Evolutionary conservation across 1,140 invertebrate species (phyloP).

Genomic region (Euura lappo): DNA sequence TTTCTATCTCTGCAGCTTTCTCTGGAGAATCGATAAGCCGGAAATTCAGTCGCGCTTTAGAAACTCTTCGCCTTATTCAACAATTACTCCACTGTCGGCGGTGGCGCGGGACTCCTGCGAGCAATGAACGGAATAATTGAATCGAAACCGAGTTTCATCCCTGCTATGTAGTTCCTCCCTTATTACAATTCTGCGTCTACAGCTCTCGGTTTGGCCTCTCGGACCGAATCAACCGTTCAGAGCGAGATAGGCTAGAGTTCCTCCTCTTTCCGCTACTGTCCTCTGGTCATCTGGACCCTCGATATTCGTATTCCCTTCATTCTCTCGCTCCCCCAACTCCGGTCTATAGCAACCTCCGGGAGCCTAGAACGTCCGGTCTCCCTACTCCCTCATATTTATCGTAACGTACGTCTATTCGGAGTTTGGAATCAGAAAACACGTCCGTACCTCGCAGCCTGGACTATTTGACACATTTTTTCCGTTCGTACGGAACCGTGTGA

Average conservation of each 20-base stretch:
- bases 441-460: too few relatives aligned
- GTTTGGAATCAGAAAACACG: too few relatives aligned
- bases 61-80: background rate
- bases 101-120: background rate
- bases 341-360: background rate
- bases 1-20: background rate
- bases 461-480: too few relatives aligned
- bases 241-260: background rate
- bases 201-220: background rate
- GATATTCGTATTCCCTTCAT: background rate
- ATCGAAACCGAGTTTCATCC: constrained; percentile 1
- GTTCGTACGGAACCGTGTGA: too few relatives aligned
- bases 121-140: constrained; percentile 5
- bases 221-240: background rate
- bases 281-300: constrained; percentile 4
- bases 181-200: background rate
- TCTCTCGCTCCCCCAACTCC: background rate
- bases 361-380: background rate
- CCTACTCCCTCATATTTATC: background rate
- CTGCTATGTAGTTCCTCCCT: background rate
- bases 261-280: constrained; percentile 5
- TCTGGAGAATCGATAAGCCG: background rate
- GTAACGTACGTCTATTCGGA: background rate
- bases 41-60: background rate
- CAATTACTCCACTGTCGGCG: background rate